Evolutionary conservation across 1,140 invertebrate species (phyloP).

Genomic region (Mizuhopecten yessoensis): DNA sequence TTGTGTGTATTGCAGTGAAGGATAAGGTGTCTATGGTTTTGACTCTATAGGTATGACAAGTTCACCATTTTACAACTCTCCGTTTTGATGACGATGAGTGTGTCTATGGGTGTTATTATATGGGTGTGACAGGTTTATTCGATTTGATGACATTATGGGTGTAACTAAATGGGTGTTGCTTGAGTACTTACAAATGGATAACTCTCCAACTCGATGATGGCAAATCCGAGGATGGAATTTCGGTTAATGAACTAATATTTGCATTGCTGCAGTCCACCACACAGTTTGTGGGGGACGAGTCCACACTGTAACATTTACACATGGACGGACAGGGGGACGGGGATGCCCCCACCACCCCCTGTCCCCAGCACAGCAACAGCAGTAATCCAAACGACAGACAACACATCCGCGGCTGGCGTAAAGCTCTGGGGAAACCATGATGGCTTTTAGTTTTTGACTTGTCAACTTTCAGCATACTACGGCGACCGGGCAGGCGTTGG

Average conservation of each 20-base stretch:
- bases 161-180: no score
- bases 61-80: no score
- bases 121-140: no score
- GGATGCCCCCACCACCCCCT: slow-evolving; percentile 8
- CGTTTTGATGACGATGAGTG: no score
- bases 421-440: slow-evolving; percentile 37
- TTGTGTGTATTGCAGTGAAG: no score
- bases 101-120: no score
- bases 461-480: slow-evolving; percentile 38
- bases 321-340: neutral
- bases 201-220: slow-evolving; percentile 6
- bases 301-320: slow-evolving; percentile 18
- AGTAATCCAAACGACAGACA: slow-evolving; percentile 25
- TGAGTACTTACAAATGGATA: neutral
- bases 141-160: no score
- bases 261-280: slow-evolving; percentile 3
- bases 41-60: no score
- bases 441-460: slow-evolving; percentile 28
- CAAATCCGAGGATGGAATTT: neutral
- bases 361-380: neutral
- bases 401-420: slow-evolving; percentile 7
- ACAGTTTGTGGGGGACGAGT: neutral
- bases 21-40: no score
- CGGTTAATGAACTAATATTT: slow-evolving; percentile 15
- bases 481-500: slow-evolving; percentile 8